These are phyloP conservation scores for Philopotamus ludificatus DNA, from an alignment of 1,140 invertebrate species.

Conservation along the genomic window DNA sequence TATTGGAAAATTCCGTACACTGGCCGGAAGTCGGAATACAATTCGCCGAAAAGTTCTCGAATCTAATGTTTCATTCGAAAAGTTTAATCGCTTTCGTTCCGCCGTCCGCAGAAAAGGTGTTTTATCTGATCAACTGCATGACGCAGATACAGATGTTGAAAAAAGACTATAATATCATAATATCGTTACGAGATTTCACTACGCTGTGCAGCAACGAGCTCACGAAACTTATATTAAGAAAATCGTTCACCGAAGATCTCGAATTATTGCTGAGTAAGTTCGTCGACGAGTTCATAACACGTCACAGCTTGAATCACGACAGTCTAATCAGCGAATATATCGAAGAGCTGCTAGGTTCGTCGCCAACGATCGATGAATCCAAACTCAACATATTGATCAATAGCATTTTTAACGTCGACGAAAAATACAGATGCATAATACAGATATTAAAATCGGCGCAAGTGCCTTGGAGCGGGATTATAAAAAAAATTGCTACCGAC, in stretches of 20 bases:
- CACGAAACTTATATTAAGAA: constrained; percentile 33
- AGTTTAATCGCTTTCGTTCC: constrained; percentile 27
- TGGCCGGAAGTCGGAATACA: constrained; percentile 41
- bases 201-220: constrained; percentile 22
- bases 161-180: constrained; percentile 34
- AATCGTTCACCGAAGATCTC: constrained; percentile 38
- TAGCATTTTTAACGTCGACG: constrained; percentile 30
- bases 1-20: constrained; percentile 32
- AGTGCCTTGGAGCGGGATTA: constrained; percentile 33
- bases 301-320: constrained; percentile 35
- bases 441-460: constrained; percentile 32
- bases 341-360: constrained; percentile 32
- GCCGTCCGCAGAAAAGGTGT: constrained; percentile 27
- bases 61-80: constrained; percentile 33
- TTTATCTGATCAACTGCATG: constrained; percentile 31
- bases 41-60: constrained; percentile 36
- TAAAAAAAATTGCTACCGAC: constrained; percentile 24
- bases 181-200: constrained; percentile 36
- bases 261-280: constrained; percentile 27
- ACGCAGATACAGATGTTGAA: constrained; percentile 38
- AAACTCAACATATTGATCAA: constrained; percentile 38
- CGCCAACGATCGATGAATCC: constrained; percentile 33
- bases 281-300: constrained; percentile 26
- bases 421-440: constrained; percentile 31
- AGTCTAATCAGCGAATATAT: constrained; percentile 36